Evolutionary conservation across 2,797 vertebrate species (phyloP).

Genomic region (Eurystomus glaucurus): DNA sequence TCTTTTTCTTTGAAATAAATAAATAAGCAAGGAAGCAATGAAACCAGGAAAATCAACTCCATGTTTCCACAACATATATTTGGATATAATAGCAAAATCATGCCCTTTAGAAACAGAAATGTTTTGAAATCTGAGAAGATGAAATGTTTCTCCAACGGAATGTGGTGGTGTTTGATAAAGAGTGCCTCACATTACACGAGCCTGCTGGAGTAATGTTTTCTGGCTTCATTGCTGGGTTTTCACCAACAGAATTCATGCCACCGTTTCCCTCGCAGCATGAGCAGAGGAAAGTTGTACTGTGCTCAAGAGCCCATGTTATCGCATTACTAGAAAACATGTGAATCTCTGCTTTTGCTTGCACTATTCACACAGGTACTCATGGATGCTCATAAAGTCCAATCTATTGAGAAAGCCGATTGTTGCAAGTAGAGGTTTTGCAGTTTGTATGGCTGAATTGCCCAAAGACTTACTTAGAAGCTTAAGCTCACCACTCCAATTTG

Average conservation of each 20-base stretch:
- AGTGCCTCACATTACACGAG: neutral
- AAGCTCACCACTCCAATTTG: neutral
- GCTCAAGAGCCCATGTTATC: neutral
- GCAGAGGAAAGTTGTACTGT: neutral
- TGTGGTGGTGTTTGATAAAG: neutral
- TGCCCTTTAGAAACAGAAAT: neutral
- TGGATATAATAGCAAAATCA: conserved; percentile 1
- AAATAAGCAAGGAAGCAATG: neutral
- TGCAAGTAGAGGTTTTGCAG: neutral
- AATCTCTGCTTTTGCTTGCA: neutral
- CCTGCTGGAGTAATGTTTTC: neutral
- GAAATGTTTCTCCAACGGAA: conserved; percentile 24
- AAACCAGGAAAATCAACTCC: neutral
- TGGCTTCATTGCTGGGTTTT: neutral
- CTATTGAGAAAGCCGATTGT: neutral
- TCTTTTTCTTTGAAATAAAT: neutral
- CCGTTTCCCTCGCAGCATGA: neutral
- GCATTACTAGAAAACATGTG: neutral
- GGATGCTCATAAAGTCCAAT: neutral
- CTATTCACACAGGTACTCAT: neutral
- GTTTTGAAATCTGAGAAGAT: conserved; percentile 10
- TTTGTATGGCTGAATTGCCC: neutral
- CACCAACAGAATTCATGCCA: neutral
- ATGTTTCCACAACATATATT: neutral
- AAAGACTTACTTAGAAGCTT: neutral